Percentiles rank a stretch among this genome's conserved stretches.
Evolutionary conservation across 2,113 vertebrate species (phyloP).

Genomic region (Ranitomeya variabilis): DNA sequence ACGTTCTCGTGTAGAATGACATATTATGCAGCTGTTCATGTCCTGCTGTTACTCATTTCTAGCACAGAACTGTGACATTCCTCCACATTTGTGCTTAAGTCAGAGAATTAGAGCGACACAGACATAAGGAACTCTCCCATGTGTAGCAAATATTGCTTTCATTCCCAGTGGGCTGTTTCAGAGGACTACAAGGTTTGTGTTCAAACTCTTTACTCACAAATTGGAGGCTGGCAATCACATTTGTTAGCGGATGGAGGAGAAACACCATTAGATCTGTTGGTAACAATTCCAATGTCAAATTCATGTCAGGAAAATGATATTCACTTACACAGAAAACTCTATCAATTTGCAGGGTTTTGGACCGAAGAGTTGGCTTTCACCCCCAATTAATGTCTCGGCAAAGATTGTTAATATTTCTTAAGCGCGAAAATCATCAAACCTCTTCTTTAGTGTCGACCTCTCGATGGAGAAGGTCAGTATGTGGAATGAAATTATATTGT

Average conservation of each 20-base stretch:
- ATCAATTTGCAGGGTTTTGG: constrained; percentile 51
- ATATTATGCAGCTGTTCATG: not conserved
- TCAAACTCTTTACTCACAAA: constrained; percentile 42
- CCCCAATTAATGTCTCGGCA: constrained; percentile 48
- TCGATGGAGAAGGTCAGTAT: constrained; percentile 46
- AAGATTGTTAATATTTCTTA: constrained; percentile 50
- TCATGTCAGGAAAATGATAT: constrained; percentile 50
- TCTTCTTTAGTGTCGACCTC: constrained; percentile 42
- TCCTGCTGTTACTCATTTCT: not conserved
- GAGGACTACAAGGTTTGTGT: constrained; percentile 9
- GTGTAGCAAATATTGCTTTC: constrained; percentile 42
- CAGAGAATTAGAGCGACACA: constrained; percentile 36
- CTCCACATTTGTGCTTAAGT: constrained; percentile 14
- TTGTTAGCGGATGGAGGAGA: constrained; percentile 36
- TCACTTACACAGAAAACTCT: constrained; percentile 35
- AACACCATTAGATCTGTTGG: constrained; percentile 22
- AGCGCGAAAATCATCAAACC: constrained; percentile 35
- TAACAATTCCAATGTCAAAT: constrained; percentile 46
- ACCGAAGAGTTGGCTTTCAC: constrained; percentile 28
- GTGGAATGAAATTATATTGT: constrained; percentile 38
- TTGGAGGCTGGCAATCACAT: constrained; percentile 37
- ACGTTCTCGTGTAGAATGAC: not conserved
- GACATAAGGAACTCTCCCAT: constrained; percentile 23
- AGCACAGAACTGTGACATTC: constrained; percentile 4
- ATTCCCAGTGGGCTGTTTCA: constrained; percentile 31